Conservation (phyloP, 2,113 vertebrate genomes). For the Zeus faber region DNA sequence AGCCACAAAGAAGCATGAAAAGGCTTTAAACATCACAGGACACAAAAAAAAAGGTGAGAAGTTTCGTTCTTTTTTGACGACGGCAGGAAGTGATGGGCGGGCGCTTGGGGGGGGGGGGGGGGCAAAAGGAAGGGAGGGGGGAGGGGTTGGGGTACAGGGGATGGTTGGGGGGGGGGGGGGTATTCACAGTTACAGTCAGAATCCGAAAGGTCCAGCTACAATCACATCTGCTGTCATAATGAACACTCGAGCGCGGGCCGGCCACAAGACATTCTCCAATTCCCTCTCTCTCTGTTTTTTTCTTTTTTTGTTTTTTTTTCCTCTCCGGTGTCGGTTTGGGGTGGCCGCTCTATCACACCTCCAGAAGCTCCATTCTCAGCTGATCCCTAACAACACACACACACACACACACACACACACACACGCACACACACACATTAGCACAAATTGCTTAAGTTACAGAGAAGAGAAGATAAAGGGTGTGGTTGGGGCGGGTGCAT, state of each 20-base stretch:
- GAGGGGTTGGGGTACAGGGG: conserved; percentile 21
- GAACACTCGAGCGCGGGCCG: conserved; percentile 47
- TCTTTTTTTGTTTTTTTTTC: too few species aligned
- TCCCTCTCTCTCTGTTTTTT: too few species aligned
- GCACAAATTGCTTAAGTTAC: conserved; percentile 33
- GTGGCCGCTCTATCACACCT: conserved; percentile 67
- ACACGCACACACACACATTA: conserved; percentile 23
- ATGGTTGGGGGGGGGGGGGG: conserved; percentile 46
- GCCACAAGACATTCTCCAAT: too few species aligned
- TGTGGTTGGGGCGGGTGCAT: conserved; percentile 13
- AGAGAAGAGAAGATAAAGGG: too few species aligned
- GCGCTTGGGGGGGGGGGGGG: conserved; percentile 49
- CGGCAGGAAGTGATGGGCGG: conserved; percentile 72
- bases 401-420: conserved; percentile 3
- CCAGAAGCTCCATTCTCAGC: conserved; percentile 76
- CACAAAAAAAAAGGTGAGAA: conserved; percentile 68
- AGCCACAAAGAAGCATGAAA: conserved; percentile 73
- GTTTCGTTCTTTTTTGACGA: conserved; percentile 72
- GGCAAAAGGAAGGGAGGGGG: neutral
- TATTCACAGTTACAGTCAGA: conserved; percentile 77
- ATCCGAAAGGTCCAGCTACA: conserved; percentile 75
- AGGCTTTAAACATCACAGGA: conserved; percentile 73
- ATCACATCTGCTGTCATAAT: conserved; percentile 79
- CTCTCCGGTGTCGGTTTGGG: conserved; percentile 35
- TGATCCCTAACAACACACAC: conserved; percentile 57